A percentile compares a stretch with the other conserved stretches of the same genome.
phyloP scores from a whole-genome alignment of 2,888 invertebrate species.

The Tinea trinotella region DNA sequence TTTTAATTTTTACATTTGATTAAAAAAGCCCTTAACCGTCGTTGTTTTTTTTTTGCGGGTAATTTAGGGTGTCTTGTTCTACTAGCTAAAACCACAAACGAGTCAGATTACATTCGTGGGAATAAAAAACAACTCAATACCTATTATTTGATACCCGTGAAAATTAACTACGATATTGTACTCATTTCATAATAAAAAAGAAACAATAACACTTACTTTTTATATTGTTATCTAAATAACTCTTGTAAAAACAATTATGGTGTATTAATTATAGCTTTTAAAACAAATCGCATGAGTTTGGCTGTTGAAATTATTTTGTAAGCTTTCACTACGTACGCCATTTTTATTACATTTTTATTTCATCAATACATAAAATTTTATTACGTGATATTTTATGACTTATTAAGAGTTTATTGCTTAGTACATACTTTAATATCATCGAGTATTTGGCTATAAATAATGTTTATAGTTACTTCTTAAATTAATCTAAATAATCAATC shows the following conservation, averaged over 20 bases:
- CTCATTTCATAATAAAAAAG: neutral
- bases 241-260: neutral
- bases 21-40: no score
- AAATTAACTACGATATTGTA: neutral
- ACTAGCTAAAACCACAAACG: neutral
- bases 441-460: neutral
- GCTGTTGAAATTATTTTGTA: slow-evolving; percentile 2
- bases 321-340: slow-evolving; percentile 1
- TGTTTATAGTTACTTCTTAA: neutral
- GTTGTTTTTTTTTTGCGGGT: neutral
- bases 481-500: no score
- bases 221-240: neutral
- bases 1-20: no score
- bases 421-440: neutral
- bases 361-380: neutral
- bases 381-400: neutral
- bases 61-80: neutral
- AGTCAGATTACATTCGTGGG: neutral
- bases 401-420: neutral
- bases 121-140: neutral
- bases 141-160: slow-evolving; percentile 1
- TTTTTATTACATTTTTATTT: neutral
- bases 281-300: neutral
- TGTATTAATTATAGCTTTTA: neutral
- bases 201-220: neutral